Percentiles rank a stretch among this genome's conserved stretches.
phyloP scores from a whole-genome alignment of 2,797 vertebrate species.

The Psittacula derbiana region DNA sequence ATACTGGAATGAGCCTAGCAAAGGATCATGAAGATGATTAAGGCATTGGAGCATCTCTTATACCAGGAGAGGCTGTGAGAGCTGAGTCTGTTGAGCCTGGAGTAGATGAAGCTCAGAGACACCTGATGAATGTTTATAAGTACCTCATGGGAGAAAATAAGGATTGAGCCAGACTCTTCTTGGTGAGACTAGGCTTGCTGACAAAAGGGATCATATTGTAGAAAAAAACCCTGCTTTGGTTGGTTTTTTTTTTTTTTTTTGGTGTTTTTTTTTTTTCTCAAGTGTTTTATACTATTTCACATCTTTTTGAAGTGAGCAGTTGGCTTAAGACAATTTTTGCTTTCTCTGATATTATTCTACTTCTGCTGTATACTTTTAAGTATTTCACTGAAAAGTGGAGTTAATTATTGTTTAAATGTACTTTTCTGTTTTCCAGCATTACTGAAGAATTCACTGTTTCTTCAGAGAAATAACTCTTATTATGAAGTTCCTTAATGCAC shows the following conservation, averaged over 20 bases:
- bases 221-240: not conserved
- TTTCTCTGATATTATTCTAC: not conserved
- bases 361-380: not conserved
- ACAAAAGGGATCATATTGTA: not conserved
- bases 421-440: not conserved
- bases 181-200: not conserved
- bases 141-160: not conserved
- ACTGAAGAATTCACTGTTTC: not conserved
- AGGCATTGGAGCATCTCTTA: not conserved
- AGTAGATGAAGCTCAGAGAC: not conserved
- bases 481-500: not conserved
- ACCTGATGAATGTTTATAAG: not conserved
- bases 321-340: not conserved
- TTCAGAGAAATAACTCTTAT: not conserved
- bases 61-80: not conserved
- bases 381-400: not conserved
- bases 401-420: not conserved
- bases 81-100: fast-evolving
- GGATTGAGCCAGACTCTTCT: not conserved
- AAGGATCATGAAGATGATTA: not conserved
- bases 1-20: not conserved
- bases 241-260: not conserved
- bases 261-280: not conserved
- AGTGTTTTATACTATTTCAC: not conserved
- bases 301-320: not conserved